Evolutionary conservation across 2,888 invertebrate species (phyloP), one percentile per base, ranked within the genome.

Genomic region (Drosophila nr. fundita): DNA sequence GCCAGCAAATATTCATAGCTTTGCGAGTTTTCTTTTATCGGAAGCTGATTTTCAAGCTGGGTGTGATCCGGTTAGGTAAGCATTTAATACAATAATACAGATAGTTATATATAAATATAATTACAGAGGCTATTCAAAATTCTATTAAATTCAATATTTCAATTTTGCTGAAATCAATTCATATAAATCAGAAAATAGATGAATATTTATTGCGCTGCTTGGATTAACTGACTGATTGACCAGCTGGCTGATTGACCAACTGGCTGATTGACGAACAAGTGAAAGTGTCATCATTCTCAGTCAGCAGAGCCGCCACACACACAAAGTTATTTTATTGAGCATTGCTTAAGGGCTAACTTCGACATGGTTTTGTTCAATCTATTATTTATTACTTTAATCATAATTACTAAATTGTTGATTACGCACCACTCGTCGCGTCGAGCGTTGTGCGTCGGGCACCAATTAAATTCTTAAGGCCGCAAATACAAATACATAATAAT

Each of bases 381-480:
- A 24, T 27, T 60, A 52, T 55, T 59, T 42, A 63, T 65, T 45
- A 73, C 40, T 38, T 40, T 42, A 24, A 70, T 15, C 24, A 67
- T 54, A 55, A 62, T 76, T 32, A 58, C 57, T 77, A 54, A 27
- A 50, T 45, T 53, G 45, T 59, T 36, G 40, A 52, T 42, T 68
- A 38, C 36, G 52, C 62, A 71, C 60, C 52, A 61, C 36, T 15
- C n/a, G 53, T 38, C 73, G 62, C 32, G 59, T 53, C 34, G 53
- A 21, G 52, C 30, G 13, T 2, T 30, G 57, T 45, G 54, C 50
- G 24, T 45, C 34, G 34, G 32, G 65, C 59, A 72, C 64, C 53
- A 67, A 45, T 70, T 78, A 78, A 78, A 78, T 78, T 78, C 75
- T 54, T 78, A 78, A 75, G 78, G 78, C 78, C 78, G 75, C 78